These are phyloP conservation scores for Phenganax subtilis DNA, from an alignment of 92 coral and sea anemone genomes.

Conservation along the genomic window DNA sequence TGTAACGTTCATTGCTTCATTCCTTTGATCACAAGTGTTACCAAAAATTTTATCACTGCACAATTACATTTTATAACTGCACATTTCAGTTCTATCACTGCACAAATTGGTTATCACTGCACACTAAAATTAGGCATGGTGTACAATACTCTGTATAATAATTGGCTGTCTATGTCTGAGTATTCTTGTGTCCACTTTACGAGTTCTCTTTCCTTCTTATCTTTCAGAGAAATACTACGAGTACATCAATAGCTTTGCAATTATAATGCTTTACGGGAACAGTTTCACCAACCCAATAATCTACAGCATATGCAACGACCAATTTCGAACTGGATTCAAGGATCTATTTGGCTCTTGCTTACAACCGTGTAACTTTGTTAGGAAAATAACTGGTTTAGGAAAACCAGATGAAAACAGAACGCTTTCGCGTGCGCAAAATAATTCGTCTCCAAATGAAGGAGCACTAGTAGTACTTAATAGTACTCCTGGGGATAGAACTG, in stretches of 20 bases:
- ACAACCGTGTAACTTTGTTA: slow-evolving; percentile 6
- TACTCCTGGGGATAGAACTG: background rate
- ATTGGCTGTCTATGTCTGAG: no score
- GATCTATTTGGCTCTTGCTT: slow-evolving; percentile 74
- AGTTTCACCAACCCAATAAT: slow-evolving; percentile 91
- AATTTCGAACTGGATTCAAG: slow-evolving; percentile 82
- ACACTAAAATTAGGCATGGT: no score
- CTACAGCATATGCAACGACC: slow-evolving; percentile 92
- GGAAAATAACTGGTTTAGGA: slow-evolving; percentile 13
- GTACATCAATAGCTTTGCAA: slow-evolving; percentile 36
- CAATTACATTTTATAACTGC: no score
- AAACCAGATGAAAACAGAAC: background rate
- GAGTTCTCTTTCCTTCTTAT: background rate
- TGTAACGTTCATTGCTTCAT: no score
- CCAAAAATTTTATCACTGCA: no score
- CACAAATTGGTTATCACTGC: no score
- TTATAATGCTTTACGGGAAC: slow-evolving; percentile 76
- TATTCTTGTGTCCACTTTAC: background rate
- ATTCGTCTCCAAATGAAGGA: background rate
- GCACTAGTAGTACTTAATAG: background rate
- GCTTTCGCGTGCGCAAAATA: background rate
- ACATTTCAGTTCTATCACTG: no score
- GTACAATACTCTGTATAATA: no score
- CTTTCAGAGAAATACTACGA: slow-evolving; percentile 25
- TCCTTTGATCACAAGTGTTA: no score